Conservation (phyloP, 2,888 invertebrate species). For the Trichogramma dendrolimi region DNA sequence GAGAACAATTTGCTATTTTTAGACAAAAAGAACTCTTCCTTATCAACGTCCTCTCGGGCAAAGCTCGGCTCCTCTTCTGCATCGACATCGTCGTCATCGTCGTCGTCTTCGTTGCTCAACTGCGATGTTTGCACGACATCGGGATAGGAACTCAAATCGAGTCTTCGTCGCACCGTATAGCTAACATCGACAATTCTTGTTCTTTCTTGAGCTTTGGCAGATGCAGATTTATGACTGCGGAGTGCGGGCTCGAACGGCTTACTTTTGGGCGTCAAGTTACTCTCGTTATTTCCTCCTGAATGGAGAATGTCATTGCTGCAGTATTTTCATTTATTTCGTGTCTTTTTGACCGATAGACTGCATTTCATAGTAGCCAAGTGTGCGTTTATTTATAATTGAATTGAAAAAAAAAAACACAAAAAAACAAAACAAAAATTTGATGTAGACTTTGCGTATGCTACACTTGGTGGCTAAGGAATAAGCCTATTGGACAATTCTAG, state of each 20-base stretch:
- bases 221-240: constrained; percentile 39
- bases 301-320: too few relatives aligned
- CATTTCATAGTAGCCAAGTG: too few relatives aligned
- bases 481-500: too few relatives aligned
- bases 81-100: constrained; percentile 29
- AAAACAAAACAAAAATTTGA: too few relatives aligned
- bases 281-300: too few relatives aligned
- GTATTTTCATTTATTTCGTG: too few relatives aligned
- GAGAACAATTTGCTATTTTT: constrained; percentile 68
- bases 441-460: too few relatives aligned
- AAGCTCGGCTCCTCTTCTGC: constrained; percentile 22
- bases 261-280: constrained; percentile 33
- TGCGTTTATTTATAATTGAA: too few relatives aligned
- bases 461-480: too few relatives aligned
- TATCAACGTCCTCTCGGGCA: constrained; percentile 26
- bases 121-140: constrained; percentile 32
- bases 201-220: constrained; percentile 37
- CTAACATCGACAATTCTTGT: constrained; percentile 59
- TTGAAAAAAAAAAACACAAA: too few relatives aligned
- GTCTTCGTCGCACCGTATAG: constrained; percentile 62
- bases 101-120: constrained; percentile 14
- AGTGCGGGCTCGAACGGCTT: constrained; percentile 37
- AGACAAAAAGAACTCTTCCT: constrained; percentile 54
- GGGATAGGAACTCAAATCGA: constrained; percentile 53
- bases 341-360: too few relatives aligned